Base-by-base conservation (phyloP, 2,113 vertebrate species). In the Sylvia atricapilla region DNA sequence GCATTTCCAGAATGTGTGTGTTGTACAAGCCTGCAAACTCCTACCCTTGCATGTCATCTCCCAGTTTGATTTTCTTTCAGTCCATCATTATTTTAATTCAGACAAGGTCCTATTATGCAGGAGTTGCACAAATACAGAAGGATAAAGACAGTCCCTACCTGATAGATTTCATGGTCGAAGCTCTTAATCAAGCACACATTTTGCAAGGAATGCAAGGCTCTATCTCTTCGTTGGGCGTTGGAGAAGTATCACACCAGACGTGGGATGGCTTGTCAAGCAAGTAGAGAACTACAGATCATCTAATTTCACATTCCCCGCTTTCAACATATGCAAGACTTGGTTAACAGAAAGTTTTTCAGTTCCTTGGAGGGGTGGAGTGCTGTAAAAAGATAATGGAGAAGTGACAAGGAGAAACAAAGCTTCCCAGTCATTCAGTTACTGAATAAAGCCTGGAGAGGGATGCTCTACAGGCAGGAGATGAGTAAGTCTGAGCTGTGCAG, bases 81-180 rank as follows among this genome's bases (percentile, higher is more conserved):
- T 35, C 27, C 39, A 25, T 35, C 24, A 59, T 69, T 69, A 39
- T 22, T 76, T 21, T 47, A 82, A 41, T 1, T 69, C 21, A 44
- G 60, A 47, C n/a, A 67, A 56, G 21, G 35, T n/a, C 39, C 46
- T 59, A 5, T 4, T 21, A 46, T 53, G 33, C 46, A 76, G 37
- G 30, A 83, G 18, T 7, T 69, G 67, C 39, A 52, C 31, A 63
- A 80, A 74, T 22, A 58, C n/a, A 43, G n/a, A 85, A 70, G 15
- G 15, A 74, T 47, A 84, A 91, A 75, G 52, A n/a, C 22, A n/a
- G 41, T 56, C 92, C 75, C 87, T 93, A 95, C 85, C 90, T 93
- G 82, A 52, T 27, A 27, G 64, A 62, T 55, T 58, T 83, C 23
- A 49, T 49, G 68, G 63, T 41, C 0, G 15, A 66, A 67, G 43